Conservation (phyloP, 2,797 vertebrate genomes). For the Crenichthys baileyi region DNA sequence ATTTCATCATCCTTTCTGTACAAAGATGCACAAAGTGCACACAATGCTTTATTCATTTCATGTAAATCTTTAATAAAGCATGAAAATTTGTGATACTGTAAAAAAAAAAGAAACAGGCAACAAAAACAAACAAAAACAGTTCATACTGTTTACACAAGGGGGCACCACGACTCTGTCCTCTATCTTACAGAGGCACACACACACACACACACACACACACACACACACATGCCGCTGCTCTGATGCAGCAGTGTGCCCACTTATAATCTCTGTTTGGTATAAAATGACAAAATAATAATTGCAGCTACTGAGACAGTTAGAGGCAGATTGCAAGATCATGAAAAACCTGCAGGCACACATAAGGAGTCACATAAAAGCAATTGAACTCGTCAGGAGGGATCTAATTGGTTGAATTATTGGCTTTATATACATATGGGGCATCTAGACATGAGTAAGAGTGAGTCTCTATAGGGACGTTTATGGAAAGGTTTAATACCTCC, state of each 20-base stretch:
- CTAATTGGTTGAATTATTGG: neutral
- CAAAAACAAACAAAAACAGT: neutral
- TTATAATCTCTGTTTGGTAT: neutral
- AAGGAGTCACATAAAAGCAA: neutral
- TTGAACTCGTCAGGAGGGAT: neutral
- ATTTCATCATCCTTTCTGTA: neutral
- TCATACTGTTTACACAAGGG: slow-evolving; percentile 17
- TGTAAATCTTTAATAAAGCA: neutral
- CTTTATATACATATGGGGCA: slow-evolving; percentile 5
- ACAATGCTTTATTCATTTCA: neutral
- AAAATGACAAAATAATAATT: slow-evolving; percentile 17
- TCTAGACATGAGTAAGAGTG: neutral
- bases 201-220: slow-evolving; percentile 8
- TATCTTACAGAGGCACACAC: slow-evolving; percentile 11
- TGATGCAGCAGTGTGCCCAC: slow-evolving; percentile 2
- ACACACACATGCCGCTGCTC: neutral
- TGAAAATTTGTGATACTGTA: neutral
- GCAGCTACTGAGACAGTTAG: neutral
- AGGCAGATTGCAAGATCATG: slow-evolving; percentile 9
- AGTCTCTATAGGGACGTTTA: neutral
- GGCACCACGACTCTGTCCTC: slow-evolving; percentile 57
- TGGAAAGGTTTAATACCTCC: slow-evolving; percentile 21
- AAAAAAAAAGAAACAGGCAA: neutral
- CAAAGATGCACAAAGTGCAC: neutral
- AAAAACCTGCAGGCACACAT: neutral